Base-by-base conservation (phyloP, 2,113 vertebrate genomes). In the Callopanchax toddi region DNA sequence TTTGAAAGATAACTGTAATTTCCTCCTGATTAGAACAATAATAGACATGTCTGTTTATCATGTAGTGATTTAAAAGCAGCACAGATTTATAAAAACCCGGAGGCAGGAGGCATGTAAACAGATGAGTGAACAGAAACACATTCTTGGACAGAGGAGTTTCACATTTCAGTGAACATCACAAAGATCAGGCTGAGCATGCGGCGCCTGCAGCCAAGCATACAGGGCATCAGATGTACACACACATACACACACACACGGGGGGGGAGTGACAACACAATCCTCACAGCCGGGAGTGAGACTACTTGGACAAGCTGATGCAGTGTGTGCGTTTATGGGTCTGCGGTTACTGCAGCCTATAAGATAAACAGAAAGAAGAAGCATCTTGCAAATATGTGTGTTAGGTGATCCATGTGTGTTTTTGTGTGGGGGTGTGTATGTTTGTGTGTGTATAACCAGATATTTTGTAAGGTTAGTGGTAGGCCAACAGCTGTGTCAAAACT, bases 401-500 rank as follows among this genome's bases (percentile, higher is more conserved):
- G n/a, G 4, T 40, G 22, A 9, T 45, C 5, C 15, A 7, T 11
- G 12, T 44, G 29, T 67, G 54, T 59, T 23, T 1, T 21, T 51
- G 22, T 61, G 36, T 51, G 48, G 49, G 20, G 62, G 21, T 51
- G 48, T 53, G 20, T 66, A 18, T 60, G 36, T 45, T 17, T 20
- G 56, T 65, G 18, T 29, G 55, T 52, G 16, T 60, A 2, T 29
- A 51, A 17, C 40, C 20, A n/a, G 42, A 60, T 29, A 46, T 25
- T 60, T 45, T 70, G 37, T 56, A n/a, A 52, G 62, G 54, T 78
- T 63, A 74, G 53, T 76, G 56, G 72, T 58, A 75, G 42, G 65
- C 44, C 73, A 78, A 79, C 86, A 88, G 84, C 86, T 86, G 84
- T 57, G 73, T 76, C 69, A 60, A 84, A 85, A 77, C 65, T 62